A percentile compares a stretch with the other conserved stretches of the same genome.
Evolutionary conservation across 2,888 invertebrate genomes (phyloP).

Genomic region (Nebria salina): DNA sequence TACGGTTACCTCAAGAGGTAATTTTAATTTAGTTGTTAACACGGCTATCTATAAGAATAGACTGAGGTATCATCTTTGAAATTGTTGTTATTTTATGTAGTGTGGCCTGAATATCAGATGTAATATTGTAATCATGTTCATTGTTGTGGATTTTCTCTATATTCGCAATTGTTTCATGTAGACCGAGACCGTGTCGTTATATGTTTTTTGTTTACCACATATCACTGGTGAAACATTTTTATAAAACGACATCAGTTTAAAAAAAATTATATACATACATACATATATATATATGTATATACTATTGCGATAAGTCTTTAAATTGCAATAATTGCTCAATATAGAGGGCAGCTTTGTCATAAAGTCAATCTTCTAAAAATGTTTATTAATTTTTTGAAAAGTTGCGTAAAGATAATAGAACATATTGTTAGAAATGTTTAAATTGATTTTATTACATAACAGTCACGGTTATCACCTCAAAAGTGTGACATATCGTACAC

Average conservation of each 20-base stretch:
- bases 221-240: neutral
- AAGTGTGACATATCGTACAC: neutral
- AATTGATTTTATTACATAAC: neutral
- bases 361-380: too few species aligned
- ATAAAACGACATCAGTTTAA: neutral
- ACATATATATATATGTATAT: too few species aligned
- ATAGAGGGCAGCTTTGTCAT: too few species aligned
- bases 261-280: too few species aligned
- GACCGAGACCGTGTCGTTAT: conserved; percentile 31
- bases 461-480: neutral
- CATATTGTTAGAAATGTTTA: too few species aligned
- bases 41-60: neutral
- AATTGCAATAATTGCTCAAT: too few species aligned
- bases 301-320: too few species aligned
- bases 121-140: neutral
- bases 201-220: neutral
- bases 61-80: conserved; percentile 29
- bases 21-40: neutral
- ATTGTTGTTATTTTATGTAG: conserved; percentile 34
- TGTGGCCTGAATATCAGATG: conserved; percentile 30
- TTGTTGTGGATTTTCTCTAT: neutral
- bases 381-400: too few species aligned
- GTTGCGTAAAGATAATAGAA: too few species aligned
- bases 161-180: conserved; percentile 41
- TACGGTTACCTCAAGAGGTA: neutral